phyloP scores from a whole-genome alignment of 2,888 invertebrate species.

The Oeneis ivallda region DNA sequence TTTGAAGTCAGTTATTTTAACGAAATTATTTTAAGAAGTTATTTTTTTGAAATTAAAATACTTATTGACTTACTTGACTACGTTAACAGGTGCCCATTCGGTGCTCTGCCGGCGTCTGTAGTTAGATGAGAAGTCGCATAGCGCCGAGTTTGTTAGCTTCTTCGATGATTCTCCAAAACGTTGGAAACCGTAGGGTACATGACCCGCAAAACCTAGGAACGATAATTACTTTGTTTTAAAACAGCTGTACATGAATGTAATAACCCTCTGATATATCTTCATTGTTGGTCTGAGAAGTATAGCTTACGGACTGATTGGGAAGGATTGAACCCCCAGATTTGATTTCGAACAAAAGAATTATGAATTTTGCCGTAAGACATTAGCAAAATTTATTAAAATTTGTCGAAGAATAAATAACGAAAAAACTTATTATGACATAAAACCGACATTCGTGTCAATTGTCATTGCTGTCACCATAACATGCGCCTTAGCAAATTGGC shows the following conservation, averaged over 20 bases:
- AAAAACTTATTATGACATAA: neutral
- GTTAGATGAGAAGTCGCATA: constrained; percentile 88
- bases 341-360: constrained; percentile 67
- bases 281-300: too few relatives aligned
- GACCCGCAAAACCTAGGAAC: constrained; percentile 82
- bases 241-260: too few relatives aligned
- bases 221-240: neutral
- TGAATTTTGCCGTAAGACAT: constrained; percentile 73
- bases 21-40: too few relatives aligned
- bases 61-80: constrained; percentile 74
- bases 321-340: constrained; percentile 76
- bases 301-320: constrained; percentile 68
- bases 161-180: constrained; percentile 84
- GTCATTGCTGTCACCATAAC: neutral
- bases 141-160: constrained; percentile 85
- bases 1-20: too few relatives aligned
- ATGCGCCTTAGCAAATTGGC: too few relatives aligned
- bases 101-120: constrained; percentile 87
- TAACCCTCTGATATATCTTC: too few relatives aligned
- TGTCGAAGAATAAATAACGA: neutral
- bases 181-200: constrained; percentile 85
- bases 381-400: constrained; percentile 11
- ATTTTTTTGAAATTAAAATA: neutral
- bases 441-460: neutral
- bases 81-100: constrained; percentile 87